Conservation (phyloP, 1,140 invertebrate species). For the Dryas iulia region DNA sequence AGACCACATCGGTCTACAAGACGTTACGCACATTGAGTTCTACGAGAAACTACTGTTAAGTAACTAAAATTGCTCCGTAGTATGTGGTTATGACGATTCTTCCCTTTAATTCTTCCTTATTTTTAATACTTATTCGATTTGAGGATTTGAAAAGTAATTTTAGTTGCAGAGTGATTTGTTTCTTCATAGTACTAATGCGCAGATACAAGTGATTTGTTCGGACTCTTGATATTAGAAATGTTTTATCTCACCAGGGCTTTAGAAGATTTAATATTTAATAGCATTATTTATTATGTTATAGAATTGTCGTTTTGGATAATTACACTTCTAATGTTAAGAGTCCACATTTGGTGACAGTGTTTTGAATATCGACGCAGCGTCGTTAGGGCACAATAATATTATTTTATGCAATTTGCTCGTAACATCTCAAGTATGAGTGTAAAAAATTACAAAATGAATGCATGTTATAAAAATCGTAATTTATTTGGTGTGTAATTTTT, state of each 20-base stretch:
- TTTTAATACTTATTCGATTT: background rate
- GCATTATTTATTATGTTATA: background rate
- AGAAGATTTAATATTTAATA: background rate
- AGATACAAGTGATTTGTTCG: background rate
- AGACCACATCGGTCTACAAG: background rate
- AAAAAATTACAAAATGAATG: constrained; percentile 26
- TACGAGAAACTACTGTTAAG: background rate
- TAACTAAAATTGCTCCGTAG: background rate
- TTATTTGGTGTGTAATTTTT: constrained; percentile 36
- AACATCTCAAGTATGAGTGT: constrained; percentile 13
- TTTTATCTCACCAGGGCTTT: background rate
- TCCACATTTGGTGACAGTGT: constrained; percentile 1
- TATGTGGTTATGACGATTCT: background rate
- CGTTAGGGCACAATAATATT: constrained; percentile 20
- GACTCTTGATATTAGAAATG: background rate
- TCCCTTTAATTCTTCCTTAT: background rate
- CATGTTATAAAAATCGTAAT: constrained; percentile 29
- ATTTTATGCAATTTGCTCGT: constrained; percentile 24
- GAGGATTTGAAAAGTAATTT: constrained; percentile 3
- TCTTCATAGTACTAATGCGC: background rate
- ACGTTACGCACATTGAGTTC: background rate
- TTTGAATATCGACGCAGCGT: constrained; percentile 3
- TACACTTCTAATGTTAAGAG: background rate
- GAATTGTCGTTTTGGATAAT: background rate
- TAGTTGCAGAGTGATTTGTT: background rate